Conservation (phyloP, 2,113 vertebrate species). For the Psophia crepitans region DNA sequence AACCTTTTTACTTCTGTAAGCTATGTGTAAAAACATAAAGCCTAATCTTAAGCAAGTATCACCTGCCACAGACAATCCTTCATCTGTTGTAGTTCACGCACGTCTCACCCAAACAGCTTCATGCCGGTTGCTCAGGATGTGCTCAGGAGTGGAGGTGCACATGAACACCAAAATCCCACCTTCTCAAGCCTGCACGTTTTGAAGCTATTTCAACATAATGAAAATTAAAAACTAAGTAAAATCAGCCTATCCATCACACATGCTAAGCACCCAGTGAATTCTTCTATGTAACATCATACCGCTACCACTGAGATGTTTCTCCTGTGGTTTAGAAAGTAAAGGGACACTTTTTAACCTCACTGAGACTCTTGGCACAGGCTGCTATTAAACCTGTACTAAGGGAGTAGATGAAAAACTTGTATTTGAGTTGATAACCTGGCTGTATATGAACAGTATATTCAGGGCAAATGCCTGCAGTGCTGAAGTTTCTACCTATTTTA, state of each 20-base stretch:
- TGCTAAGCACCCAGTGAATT: background rate
- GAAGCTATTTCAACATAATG: background rate
- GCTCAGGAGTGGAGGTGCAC: fast-evolving
- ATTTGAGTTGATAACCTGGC: background rate
- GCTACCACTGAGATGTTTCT: background rate
- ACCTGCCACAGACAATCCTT: background rate
- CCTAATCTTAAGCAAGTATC: background rate
- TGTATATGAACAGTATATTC: background rate
- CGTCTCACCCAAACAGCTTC: fast-evolving
- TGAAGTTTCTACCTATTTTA: background rate
- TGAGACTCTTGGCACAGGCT: background rate
- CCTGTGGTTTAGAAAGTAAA: background rate
- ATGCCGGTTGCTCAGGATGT: fast-evolving
- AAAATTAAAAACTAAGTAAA: background rate
- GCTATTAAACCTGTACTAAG: background rate
- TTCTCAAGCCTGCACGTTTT: background rate
- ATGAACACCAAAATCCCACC: fast-evolving
- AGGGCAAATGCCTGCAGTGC: background rate
- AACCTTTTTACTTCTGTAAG: fast-evolving
- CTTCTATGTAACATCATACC: background rate
- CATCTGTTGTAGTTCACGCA: background rate
- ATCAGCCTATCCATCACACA: background rate
- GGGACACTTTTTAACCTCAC: background rate
- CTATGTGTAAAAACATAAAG: background rate
- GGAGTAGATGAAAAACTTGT: background rate